Conservation (phyloP, 2,797 vertebrate genomes). For the Apogon talboti region DNA sequence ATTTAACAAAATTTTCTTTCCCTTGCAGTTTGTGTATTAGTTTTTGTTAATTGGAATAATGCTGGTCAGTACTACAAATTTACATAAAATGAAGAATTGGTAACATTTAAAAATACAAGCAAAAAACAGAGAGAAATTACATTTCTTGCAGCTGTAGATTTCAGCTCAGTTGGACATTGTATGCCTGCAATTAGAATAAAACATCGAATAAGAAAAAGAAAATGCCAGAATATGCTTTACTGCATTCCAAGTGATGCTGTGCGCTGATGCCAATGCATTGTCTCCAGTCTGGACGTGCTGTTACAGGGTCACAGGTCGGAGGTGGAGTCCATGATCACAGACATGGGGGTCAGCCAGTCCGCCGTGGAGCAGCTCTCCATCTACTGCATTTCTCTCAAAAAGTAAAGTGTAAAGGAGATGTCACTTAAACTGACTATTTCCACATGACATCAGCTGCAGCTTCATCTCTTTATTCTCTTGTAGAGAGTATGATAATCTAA, state of each 20-base stretch:
- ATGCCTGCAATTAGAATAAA: no score
- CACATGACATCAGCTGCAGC: neutral
- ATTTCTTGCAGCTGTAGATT: no score
- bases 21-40: no score
- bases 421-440: neutral
- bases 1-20: no score
- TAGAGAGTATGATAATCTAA: slow-evolving; percentile 96
- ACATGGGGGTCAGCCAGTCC: slow-evolving; percentile 91
- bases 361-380: slow-evolving; percentile 94
- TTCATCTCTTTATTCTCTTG: slow-evolving; percentile 6
- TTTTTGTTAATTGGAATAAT: no score
- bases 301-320: slow-evolving; percentile 91
- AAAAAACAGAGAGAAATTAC: no score
- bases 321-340: slow-evolving; percentile 95
- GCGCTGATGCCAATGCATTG: slow-evolving; percentile 20
- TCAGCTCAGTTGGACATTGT: no score
- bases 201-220: no score
- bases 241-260: neutral
- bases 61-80: no score
- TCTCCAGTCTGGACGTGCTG: slow-evolving; percentile 88
- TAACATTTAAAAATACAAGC: no score
- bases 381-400: slow-evolving; percentile 97
- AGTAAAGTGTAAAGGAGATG: slow-evolving; percentile 79
- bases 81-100: no score
- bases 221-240: neutral